A percentile compares a stretch with the other conserved stretches of the same genome.
Conservation (phyloP, 1,140 invertebrate genomes). For the Euura lappo region DNA sequence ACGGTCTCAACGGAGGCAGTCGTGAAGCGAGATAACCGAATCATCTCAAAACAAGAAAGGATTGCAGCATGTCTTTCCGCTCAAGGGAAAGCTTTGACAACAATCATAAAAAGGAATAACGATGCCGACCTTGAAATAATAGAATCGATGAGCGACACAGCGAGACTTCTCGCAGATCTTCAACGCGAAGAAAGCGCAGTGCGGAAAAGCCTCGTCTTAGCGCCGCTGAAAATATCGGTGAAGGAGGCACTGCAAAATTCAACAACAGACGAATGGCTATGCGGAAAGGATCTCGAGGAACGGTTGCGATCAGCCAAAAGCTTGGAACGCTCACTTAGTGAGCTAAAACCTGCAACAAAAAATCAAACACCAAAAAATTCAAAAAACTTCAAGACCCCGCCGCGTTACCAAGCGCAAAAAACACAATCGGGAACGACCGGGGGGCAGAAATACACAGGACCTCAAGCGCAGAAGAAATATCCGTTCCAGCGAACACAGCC, state of each 20-base stretch:
- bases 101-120: conserved; percentile 2
- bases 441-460: too few relatives aligned
- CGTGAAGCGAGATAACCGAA: conserved; percentile 16
- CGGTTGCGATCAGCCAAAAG: conserved; percentile 12
- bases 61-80: conserved; percentile 17
- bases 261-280: conserved; percentile 13
- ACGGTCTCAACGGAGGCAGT: conserved; percentile 2
- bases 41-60: conserved; percentile 19
- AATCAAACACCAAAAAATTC: conserved; percentile 4
- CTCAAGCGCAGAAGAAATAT: too few relatives aligned
- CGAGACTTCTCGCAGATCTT: conserved; percentile 14
- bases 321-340: background rate
- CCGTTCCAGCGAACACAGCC: too few relatives aligned
- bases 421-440: too few relatives aligned
- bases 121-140: conserved; percentile 9
- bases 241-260: conserved; percentile 8
- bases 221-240: conserved; percentile 14
- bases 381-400: conserved; percentile 18
- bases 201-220: conserved; percentile 14
- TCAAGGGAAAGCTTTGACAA: conserved; percentile 11
- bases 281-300: conserved; percentile 12
- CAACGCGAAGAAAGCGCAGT: conserved; percentile 14
- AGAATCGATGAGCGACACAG: conserved; percentile 12
- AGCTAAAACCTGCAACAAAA: background rate
- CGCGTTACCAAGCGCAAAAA: background rate